phyloP scores from a whole-genome alignment of 2,888 invertebrate species.

The Spisula subtruncata region DNA sequence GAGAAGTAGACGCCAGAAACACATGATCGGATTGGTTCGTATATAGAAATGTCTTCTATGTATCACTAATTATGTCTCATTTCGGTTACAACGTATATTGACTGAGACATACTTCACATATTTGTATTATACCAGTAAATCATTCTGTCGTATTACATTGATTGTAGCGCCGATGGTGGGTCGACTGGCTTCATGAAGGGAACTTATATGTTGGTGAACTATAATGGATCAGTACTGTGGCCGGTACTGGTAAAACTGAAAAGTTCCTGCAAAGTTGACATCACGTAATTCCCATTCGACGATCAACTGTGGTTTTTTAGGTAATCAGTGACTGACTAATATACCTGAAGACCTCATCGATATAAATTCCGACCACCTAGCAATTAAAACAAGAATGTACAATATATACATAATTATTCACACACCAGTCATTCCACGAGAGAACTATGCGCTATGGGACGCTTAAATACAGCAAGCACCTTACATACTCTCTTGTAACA shows the following conservation, averaged over 20 bases:
- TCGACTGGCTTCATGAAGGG: constrained; percentile 89
- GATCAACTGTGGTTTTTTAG: too few species aligned
- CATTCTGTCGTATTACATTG: not conserved
- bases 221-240: constrained; percentile 89
- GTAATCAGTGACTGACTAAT: too few species aligned
- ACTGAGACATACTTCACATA: not conserved
- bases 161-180: constrained; percentile 89
- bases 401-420: too few species aligned
- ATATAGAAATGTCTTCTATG: not conserved
- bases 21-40: not conserved
- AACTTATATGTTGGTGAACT: constrained; percentile 89
- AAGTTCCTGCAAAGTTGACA: constrained; percentile 89
- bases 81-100: constrained; percentile 7
- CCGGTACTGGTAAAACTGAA: constrained; percentile 88
- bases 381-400: too few species aligned
- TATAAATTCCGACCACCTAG: too few species aligned
- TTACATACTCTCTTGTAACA: constrained; percentile 49
- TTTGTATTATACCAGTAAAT: not conserved
- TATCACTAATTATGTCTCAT: not conserved
- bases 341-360: too few species aligned
- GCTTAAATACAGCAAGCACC: constrained; percentile 58
- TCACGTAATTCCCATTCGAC: too few species aligned
- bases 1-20: not conserved
- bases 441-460: too few species aligned
- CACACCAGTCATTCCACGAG: constrained; percentile 83